Evolutionary conservation across 2,888 invertebrate genomes (phyloP), one percentile per base, ranked within the genome.

Genomic region (Ochropacha duplaris): DNA sequence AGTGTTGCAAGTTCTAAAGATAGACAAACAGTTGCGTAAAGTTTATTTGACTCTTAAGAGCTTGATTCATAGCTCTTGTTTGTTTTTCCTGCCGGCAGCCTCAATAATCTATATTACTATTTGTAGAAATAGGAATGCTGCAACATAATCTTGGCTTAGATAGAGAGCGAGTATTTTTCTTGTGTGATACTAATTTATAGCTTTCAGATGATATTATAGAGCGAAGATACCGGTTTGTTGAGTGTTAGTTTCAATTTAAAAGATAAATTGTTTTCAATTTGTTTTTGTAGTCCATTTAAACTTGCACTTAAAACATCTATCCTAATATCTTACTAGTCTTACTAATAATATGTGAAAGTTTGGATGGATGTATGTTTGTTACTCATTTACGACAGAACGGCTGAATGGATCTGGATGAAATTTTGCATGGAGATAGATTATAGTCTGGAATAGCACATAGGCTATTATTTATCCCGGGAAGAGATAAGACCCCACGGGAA

Each of bases 51-150:
- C 70, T 69, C 62, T 66, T 69, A 62, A 55, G 54, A 71, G 71
- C 71, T 71, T 76, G 78, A 79, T 76, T 78, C 71, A 76, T 78
- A 62, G 69, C 58, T 58, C 54, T 60, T 57, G 49, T 60, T 60
- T 61, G 50, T 54, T 56, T 58, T 59, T 56, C 52, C 44, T n/a
- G 49, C 44, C 44, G 44, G 24, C 24, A 24, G 9, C 54, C 24
- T 22, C 50, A 54, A 9, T 28, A 28, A 49, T 49, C 56, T 61
- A 55, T 31, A 52, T 44, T 51, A 49, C 34, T 52, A 5, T 52
- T 52, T 31, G 31, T 5, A 52, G 11, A 52, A n/a, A 50, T 50
- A 50, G 26, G 9, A 14, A 24, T 4, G 16, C 12, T 44, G 39
- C 2, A 44, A 19, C 16, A 19, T 44, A 19, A 44, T 44, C 19